Conservation (phyloP, 2,888 invertebrate genomes). For the Drosophila merina region DNA sequence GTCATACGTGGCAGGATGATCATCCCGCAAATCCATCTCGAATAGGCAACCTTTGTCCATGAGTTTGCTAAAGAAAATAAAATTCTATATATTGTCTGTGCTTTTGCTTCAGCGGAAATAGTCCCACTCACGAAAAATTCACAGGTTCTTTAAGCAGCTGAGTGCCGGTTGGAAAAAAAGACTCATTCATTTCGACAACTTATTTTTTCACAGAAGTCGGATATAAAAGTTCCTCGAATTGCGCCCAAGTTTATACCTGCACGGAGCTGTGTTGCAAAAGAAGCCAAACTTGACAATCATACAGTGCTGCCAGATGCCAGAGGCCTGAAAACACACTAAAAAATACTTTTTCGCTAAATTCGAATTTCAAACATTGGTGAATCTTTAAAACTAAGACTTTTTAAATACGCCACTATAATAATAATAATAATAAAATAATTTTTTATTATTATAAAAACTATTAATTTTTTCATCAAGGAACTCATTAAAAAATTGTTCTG, state of each 20-base stretch:
- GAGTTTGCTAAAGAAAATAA: slow-evolving; percentile 41
- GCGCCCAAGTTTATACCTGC: background rate
- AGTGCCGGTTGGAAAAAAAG: background rate
- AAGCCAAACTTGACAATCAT: background rate
- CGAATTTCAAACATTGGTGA: no score
- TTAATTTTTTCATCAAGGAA: no score
- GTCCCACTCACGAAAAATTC: slow-evolving; percentile 48
- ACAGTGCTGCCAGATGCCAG: no score
- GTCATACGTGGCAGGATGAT: slow-evolving; percentile 68
- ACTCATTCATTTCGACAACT: background rate
- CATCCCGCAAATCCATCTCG: slow-evolving; percentile 75
- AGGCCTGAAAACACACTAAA: no score
- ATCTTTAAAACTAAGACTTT: no score
- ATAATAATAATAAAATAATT: no score
- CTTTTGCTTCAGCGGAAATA: background rate
- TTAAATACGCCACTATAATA: no score
- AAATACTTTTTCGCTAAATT: no score
- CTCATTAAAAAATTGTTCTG: no score
- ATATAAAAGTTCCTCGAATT: background rate
- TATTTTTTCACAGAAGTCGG: background rate
- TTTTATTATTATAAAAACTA: no score
- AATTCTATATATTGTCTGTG: background rate
- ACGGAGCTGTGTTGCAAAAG: background rate
- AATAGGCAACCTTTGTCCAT: slow-evolving; percentile 65
- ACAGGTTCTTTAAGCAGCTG: slow-evolving; percentile 57